These are phyloP conservation scores for Podabrus alpinus DNA, from an alignment of 2,888 invertebrate species.

Conservation along the genomic window DNA sequence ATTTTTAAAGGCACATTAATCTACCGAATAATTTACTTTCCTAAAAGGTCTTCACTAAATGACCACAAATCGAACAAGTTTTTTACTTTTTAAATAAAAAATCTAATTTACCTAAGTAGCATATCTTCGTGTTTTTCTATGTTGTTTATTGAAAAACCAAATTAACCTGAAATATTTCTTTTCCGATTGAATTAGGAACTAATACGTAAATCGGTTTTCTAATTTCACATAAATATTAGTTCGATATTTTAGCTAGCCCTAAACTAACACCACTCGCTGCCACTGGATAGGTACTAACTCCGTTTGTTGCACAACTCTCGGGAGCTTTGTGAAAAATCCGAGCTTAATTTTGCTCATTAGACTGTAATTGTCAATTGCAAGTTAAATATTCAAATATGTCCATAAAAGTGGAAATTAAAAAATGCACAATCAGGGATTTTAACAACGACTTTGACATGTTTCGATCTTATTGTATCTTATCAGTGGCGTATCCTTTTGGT, in stretches of 20 bases:
- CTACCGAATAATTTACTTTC: constrained; percentile 16
- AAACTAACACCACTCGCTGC: constrained; percentile 15
- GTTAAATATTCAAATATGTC: neutral
- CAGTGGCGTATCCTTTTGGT: too few species aligned
- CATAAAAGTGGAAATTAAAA: too few species aligned
- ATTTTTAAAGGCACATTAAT: constrained; percentile 17
- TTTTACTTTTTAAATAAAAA: neutral
- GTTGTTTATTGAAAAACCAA: neutral
- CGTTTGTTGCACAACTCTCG: constrained; percentile 22
- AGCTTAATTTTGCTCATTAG: constrained; percentile 2
- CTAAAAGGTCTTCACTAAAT: constrained; percentile 15
- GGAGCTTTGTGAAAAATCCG: constrained; percentile 20
- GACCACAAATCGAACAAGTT: constrained; percentile 8
- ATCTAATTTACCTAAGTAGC: constrained; percentile 1
- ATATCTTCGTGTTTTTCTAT: neutral
- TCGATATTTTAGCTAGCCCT: constrained; percentile 10
- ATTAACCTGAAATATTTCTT: neutral
- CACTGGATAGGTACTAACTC: constrained; percentile 21
- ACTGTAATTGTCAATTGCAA: neutral
- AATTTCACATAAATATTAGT: neutral
- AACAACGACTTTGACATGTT: too few species aligned
- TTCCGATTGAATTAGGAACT: neutral
- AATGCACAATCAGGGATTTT: too few species aligned
- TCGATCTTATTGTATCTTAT: too few species aligned
- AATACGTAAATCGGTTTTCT: neutral